phyloP scores from a whole-genome alignment of 2,797 vertebrate species.

The Prionace glauca region DNA sequence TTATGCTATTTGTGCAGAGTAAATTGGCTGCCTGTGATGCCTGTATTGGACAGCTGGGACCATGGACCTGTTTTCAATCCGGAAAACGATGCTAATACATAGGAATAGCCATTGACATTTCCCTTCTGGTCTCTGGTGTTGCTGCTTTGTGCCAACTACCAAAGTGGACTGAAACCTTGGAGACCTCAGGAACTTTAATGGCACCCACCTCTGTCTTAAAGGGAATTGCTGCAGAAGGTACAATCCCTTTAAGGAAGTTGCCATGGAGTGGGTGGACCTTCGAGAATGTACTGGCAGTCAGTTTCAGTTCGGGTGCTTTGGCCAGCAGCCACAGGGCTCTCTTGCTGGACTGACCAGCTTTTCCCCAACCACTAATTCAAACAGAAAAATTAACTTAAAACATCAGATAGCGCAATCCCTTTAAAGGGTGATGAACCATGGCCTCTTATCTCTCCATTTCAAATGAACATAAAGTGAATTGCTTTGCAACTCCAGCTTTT shows the following conservation, averaged over 20 bases:
- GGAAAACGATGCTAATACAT: neutral
- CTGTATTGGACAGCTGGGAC: neutral
- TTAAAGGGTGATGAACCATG: neutral
- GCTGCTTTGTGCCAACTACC: too few species aligned
- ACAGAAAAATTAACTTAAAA: neutral
- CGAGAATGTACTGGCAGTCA: neutral
- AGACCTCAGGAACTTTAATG: neutral
- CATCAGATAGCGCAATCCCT: too few species aligned
- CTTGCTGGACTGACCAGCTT: too few species aligned
- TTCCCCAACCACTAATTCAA: too few species aligned
- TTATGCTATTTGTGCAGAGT: neutral
- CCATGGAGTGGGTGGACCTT: neutral
- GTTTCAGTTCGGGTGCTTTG: too few species aligned
- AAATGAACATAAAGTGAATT: too few species aligned
- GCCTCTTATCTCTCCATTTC: neutral
- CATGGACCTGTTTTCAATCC: neutral
- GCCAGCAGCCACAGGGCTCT: too few species aligned
- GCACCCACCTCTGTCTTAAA: neutral
- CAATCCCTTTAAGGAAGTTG: neutral
- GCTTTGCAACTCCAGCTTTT: neutral
- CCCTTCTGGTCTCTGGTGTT: neutral
- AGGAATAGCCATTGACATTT: neutral
- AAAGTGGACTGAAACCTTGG: neutral
- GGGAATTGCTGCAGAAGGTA: neutral
- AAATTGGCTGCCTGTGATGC: neutral